Percentiles rank a stretch among this genome's conserved stretches.
These are phyloP conservation scores for Xestia rhomboidea DNA, from an alignment of 2,888 invertebrate genomes.

Conservation along the genomic window DNA sequence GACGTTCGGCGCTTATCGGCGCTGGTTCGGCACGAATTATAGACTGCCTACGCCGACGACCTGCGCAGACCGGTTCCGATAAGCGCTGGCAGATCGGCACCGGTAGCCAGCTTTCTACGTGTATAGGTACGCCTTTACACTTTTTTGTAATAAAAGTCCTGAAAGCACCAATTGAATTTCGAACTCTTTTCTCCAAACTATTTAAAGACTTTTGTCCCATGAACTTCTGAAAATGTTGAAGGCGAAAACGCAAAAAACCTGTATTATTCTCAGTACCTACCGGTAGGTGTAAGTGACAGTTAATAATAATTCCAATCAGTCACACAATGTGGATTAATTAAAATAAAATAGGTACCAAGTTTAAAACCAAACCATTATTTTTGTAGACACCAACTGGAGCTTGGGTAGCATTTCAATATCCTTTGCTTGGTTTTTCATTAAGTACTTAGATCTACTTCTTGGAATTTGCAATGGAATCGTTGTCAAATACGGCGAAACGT, in stretches of 20 bases:
- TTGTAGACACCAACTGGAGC: not conserved
- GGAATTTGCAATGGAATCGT: conserved; percentile 70
- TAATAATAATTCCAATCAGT: conserved; percentile 18
- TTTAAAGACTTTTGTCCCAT: conserved; percentile 25
- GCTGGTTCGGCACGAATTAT: no score
- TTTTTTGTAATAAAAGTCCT: not conserved
- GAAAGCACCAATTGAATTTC: conserved; percentile 6
- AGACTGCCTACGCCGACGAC: no score
- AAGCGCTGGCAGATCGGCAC: no score
- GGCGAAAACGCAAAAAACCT: conserved; percentile 16
- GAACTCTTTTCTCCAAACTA: conserved; percentile 36
- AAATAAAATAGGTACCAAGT: not conserved
- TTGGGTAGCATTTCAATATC: conserved; percentile 8
- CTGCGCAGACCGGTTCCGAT: no score
- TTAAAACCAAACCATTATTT: not conserved
- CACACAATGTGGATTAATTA: not conserved
- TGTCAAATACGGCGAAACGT: conserved; percentile 70
- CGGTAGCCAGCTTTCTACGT: no score
- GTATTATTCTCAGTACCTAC: not conserved
- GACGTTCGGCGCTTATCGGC: no score
- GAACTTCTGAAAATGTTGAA: conserved; percentile 18
- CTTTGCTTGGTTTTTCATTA: not conserved
- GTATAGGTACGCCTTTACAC: not conserved
- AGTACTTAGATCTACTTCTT: not conserved
- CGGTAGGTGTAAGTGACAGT: not conserved